Conservation (phyloP, 1,140 invertebrate genomes). For the Tetramorium alpestre region DNA sequence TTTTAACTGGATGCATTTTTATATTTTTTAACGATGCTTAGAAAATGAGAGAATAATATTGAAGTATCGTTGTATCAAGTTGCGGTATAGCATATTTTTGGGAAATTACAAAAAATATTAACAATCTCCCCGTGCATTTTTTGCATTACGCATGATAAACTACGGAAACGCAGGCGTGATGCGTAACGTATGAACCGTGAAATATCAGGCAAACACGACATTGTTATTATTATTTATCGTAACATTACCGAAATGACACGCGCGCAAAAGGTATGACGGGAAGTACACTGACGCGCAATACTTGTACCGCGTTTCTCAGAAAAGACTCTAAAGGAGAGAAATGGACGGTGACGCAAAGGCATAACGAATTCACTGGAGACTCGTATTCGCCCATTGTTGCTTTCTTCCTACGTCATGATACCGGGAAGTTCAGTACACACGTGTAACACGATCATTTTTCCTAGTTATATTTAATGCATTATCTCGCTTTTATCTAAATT, state of each 20-base stretch:
- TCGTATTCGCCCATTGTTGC: background rate
- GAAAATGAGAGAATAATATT: background rate
- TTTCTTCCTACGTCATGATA: background rate
- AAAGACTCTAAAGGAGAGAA: constrained; percentile 40
- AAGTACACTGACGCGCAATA: background rate
- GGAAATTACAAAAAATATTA: background rate
- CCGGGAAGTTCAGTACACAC: constrained; percentile 13
- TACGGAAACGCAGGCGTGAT: background rate
- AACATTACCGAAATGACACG: constrained; percentile 6
- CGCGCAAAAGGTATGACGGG: background rate
- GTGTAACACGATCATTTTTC: constrained; percentile 27
- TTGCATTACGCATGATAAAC: background rate
- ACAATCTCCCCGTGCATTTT: background rate
- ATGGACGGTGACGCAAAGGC: constrained; percentile 24
- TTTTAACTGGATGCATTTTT: background rate
- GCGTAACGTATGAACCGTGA: background rate
- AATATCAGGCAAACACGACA: constrained; percentile 1
- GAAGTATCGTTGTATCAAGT: background rate
- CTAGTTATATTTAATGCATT: constrained; percentile 33
- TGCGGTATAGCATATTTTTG: background rate
- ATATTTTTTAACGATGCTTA: background rate
- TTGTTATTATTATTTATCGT: constrained; percentile 34
- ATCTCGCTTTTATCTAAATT: constrained; percentile 37
- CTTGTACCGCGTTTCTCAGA: constrained; percentile 8
- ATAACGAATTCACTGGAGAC: constrained; percentile 39